Evolutionary conservation across 2,888 invertebrate genomes (phyloP).

Genomic region (Anoncus sp.): DNA sequence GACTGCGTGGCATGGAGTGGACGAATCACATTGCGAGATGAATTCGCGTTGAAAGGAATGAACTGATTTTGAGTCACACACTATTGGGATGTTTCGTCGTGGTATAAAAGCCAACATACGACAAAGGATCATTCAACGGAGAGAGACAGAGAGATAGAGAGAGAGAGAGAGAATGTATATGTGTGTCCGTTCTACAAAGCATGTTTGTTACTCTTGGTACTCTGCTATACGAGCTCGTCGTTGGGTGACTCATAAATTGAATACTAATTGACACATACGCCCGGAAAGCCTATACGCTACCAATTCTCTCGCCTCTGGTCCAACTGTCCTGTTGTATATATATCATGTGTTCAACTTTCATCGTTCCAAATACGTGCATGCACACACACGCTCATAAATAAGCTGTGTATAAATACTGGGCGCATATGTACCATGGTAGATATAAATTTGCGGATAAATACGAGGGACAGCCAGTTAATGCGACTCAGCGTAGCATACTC

Average conservation of each 20-base stretch:
- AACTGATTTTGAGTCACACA: background rate
- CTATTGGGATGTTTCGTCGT: background rate
- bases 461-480: constrained; percentile 77
- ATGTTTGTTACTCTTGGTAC: constrained; percentile 63
- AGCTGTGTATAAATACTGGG: constrained; percentile 72
- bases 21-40: constrained; percentile 15
- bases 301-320: constrained; percentile 44
- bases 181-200: constrained; percentile 17
- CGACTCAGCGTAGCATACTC: constrained; percentile 59
- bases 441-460: constrained; percentile 80
- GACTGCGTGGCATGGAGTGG: background rate
- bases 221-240: constrained; percentile 18
- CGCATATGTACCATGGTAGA: constrained; percentile 75
- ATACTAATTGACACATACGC: constrained; percentile 76
- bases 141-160: background rate
- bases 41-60: constrained; percentile 4
- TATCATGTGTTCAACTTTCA: constrained; percentile 76
- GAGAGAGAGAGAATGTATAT: too few species aligned
- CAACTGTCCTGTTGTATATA: constrained; percentile 65
- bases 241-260: constrained; percentile 73
- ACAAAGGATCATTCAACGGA: background rate
- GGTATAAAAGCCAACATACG: constrained; percentile 9
- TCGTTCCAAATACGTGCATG: constrained; percentile 56
- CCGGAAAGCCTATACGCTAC: constrained; percentile 45
- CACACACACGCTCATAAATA: constrained; percentile 36